Base-by-base conservation (phyloP, 2,888 invertebrate species). In the Maniola hyperantus region DNA sequence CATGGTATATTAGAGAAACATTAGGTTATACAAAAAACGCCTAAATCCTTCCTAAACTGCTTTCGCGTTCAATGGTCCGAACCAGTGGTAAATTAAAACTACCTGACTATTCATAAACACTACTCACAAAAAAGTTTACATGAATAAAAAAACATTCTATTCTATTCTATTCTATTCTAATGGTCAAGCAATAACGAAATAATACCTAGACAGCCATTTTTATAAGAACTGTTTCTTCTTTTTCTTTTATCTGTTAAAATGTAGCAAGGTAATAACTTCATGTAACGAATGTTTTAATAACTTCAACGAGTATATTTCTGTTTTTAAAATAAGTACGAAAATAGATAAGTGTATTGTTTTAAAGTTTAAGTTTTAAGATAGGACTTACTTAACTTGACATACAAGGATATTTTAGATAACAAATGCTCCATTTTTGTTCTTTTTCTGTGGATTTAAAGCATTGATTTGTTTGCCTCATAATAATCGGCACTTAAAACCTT, bases 381-480 rank as follows among this genome's bases (percentile, higher is more conserved):
- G 5, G 50, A 57, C 34, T 59, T 59, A 57, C 34, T 59, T 59
- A 67, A 63, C 50, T 57, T 46, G 65, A 65, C 54, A 67, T 65
- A 67, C 58, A 69, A 61, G 64, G 58, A 26, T n/a, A 42, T 53
- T 60, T 46, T n/a, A 54, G 69, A 65, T 65, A 67, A 70, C 39
- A 62, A 61, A 48, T 50, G 48, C 46, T 50, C 58, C 42, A 57
- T 39, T 46, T 50, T 50, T 55, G 10, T 53, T 44, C 20, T 59
- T 58, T 42, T 58, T 48, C 57, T 54, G 10, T 20, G 26, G 39
- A 11, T 46, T 54, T n/a, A 63, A 63, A 4, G 8, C 15, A 58
- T 67, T 59, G 50, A 65, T 65, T 74, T 85, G 80, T 87, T 85
- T 87, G 78, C 79, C 76, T 75, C 77, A 73, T 79, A 83, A 84